Evolutionary conservation across 2,113 vertebrate genomes (phyloP), one percentile per base, ranked within the genome.

Genomic region (Xyliphius kryptos): DNA sequence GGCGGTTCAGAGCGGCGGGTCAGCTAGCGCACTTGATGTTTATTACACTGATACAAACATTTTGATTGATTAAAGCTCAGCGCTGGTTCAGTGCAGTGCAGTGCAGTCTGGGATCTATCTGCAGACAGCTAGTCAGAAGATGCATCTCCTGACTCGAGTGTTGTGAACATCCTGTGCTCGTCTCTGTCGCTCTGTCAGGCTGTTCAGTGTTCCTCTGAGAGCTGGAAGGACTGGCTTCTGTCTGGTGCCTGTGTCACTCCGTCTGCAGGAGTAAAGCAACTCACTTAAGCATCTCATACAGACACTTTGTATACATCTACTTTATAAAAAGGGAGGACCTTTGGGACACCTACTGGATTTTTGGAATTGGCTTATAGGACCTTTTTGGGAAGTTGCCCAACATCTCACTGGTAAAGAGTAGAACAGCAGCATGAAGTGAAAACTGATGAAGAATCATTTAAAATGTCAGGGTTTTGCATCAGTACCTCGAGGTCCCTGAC

Each of bases 161-260:
- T 52, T 82, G 71, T 84, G 81, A 8, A 71, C 44, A 1, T 72
- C 81, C 43, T 77, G 81, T 1, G 77, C 56, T 69, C 74, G 64
- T 54, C 72, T 82, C 76, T 84, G 80, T 54, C 79, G 70, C 64
- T 85, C 78, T 0, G 79, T 74, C 6, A 81, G 70, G 56, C 55
- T 83, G 48, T 63, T 81, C 11, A 79, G 48, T 6, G 71, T 80
- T 47, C 76, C 79, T 60, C 78, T 84, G 61, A 83, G 74, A 0
- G 84, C 77, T 0, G 82, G 85, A 19, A 89, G 69, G 16, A 80
- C 49, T 16, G 76, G 68, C 0, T 70, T 71, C 63, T 82, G 76
- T 0, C 50, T 64, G 26, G 26, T 5, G 26, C 26, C 26, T 32
- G 26, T 5, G 26, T 32, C 26, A 6, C 26, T 32, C 40, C 20